Evolutionary conservation across 2,113 vertebrate genomes (phyloP).

Genomic region (Sinocyclocheilus anophthalmus): DNA sequence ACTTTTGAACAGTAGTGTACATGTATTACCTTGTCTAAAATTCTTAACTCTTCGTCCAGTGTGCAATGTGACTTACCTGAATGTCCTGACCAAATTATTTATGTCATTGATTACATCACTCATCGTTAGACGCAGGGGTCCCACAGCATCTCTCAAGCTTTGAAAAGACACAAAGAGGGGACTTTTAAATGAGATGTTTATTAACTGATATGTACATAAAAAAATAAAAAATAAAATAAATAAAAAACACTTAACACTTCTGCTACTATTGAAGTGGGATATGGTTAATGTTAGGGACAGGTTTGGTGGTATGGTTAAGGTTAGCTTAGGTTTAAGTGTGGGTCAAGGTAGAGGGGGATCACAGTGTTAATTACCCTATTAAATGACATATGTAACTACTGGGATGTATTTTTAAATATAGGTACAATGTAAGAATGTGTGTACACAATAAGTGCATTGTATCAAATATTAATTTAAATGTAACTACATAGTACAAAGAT

Average conservation of each 20-base stretch:
- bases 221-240: background rate
- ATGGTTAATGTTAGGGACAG: background rate
- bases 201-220: background rate
- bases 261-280: background rate
- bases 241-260: too few relatives aligned
- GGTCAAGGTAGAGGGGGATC: background rate
- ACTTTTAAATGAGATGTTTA: too few relatives aligned
- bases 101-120: slow-evolving; percentile 83
- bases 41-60: background rate
- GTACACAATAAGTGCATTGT: background rate
- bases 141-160: slow-evolving; percentile 84
- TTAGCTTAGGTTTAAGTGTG: background rate
- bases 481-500: too few relatives aligned
- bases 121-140: slow-evolving; percentile 81
- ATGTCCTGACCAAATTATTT: slow-evolving; percentile 89
- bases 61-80: slow-evolving; percentile 77
- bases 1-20: background rate
- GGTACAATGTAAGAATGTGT: too few relatives aligned
- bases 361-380: background rate
- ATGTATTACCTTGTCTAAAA: too few relatives aligned
- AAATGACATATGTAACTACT: background rate
- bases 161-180: slow-evolving; percentile 35
- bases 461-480: background rate
- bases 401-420: background rate
- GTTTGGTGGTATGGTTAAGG: background rate